These are phyloP conservation scores for Carassius gibelio DNA, from an alignment of 2,113 vertebrate species.

Conservation along the genomic window DNA sequence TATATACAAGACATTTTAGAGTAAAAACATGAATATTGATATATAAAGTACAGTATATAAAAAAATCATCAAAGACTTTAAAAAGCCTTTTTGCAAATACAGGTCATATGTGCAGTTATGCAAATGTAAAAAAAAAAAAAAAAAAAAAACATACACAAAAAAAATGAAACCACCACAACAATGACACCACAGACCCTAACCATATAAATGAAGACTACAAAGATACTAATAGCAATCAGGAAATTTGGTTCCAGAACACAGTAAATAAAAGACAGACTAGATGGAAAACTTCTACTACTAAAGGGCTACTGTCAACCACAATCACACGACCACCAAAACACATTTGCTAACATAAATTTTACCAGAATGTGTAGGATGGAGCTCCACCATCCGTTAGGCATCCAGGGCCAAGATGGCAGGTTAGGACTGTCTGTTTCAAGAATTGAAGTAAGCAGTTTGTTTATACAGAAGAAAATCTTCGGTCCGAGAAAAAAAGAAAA, in stretches of 20 bases:
- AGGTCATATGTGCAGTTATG: too few relatives aligned
- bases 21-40: too few relatives aligned
- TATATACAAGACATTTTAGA: too few relatives aligned
- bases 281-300: not conserved
- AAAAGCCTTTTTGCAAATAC: too few relatives aligned
- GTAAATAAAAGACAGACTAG: not conserved
- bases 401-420: conserved; percentile 36
- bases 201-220: not conserved
- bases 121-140: too few relatives aligned
- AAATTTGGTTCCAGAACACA: not conserved
- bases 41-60: too few relatives aligned
- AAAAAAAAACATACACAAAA: too few relatives aligned
- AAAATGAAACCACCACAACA: not conserved
- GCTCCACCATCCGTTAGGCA: conserved; percentile 42
- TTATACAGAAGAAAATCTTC: not conserved
- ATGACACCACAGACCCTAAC: not conserved
- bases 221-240: not conserved
- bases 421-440: conserved; percentile 61
- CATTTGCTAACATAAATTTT: conserved; percentile 48
- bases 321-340: conserved; percentile 52
- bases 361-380: conserved; percentile 51
- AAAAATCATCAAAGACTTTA: too few relatives aligned
- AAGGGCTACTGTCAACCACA: conserved; percentile 11
- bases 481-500: not conserved
- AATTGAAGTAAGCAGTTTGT: conserved; percentile 42